Evolutionary conservation across 2,888 invertebrate species (phyloP), one percentile per base, ranked within the genome.

Genomic region (Epistrophe grossulariae): DNA sequence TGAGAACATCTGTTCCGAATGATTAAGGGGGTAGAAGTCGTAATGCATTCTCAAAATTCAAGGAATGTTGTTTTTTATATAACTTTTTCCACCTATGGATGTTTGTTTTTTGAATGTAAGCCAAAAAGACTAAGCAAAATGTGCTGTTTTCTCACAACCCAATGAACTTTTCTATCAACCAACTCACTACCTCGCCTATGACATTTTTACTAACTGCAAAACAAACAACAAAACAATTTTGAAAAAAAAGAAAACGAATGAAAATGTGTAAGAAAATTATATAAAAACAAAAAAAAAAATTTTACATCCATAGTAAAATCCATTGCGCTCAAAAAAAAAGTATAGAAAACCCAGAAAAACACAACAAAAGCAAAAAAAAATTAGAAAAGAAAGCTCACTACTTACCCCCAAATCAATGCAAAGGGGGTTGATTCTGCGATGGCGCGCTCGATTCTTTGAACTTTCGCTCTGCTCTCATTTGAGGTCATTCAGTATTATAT

Each of bases 351-450:
- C 9, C 55, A 55, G 55, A 17, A 43, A 48, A 19, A 38, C 31
- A 48, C 9, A 50, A 50, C 8, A 50, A 15, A 28, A n/a, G n/a
- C 11, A 57, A 9, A 50, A 8, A 17, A 70, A n/a, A 73, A 24
- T 2, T 2, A 38, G 60, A 28, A 8, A 28, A 11, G 17, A 76
- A 76, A 76, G 76, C 76, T 76, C 31, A 28, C 19, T 31, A 66
- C 38, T 38, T 62, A 57, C 64, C 76, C 66, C 66, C 76, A 66
- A 76, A 76, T 76, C 76, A 76, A 76, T 76, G 50, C 57, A 66
- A 19, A 40, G 31, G 38, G 66, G 76, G 66, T 66, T 66, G 76
- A 9, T 76, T 64, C 10, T 76, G 76, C 76, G 76, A 57, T 66
- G 76, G 55, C 76, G 66, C 66, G 45, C 45, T 76, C 76, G 19